Evolutionary conservation across 1,140 invertebrate species (phyloP).

Genomic region (Hylaeus anthracinus): DNA sequence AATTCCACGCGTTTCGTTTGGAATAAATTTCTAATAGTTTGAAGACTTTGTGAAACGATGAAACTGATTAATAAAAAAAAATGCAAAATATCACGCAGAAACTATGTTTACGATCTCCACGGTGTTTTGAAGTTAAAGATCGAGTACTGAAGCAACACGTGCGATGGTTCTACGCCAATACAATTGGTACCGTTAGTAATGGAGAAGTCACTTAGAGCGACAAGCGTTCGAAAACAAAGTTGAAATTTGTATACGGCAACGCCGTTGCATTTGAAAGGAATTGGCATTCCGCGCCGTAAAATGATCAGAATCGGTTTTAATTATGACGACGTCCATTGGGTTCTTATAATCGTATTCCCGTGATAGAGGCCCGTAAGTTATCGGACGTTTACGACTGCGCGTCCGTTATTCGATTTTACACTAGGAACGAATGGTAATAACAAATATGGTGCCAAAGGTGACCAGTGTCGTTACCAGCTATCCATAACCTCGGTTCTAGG

Average conservation of each 20-base stretch:
- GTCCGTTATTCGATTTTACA: constrained; percentile 63
- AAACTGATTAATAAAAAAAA: no score
- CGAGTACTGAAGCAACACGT: no score
- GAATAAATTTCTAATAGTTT: no score
- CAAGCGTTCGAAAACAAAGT: not conserved
- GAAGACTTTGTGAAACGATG: no score
- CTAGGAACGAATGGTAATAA: constrained; percentile 47
- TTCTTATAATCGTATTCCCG: constrained; percentile 26
- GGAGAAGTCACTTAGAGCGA: not conserved
- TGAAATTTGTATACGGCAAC: not conserved
- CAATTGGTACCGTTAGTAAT: not conserved
- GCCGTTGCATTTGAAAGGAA: not conserved
- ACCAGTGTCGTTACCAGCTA: constrained; percentile 37
- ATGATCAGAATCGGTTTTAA: constrained; percentile 56
- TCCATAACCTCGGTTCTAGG: constrained; percentile 24
- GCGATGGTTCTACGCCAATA: no score
- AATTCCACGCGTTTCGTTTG: not conserved
- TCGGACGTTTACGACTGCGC: constrained; percentile 55
- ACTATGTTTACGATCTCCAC: no score
- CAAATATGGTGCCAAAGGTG: constrained; percentile 44
- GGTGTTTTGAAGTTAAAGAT: no score
- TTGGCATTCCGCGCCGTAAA: constrained; percentile 21
- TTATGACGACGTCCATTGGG: constrained; percentile 49
- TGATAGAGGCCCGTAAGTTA: constrained; percentile 52
- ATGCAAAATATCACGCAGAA: no score